phyloP scores from a whole-genome alignment of 2,113 vertebrate species.

The Vidua macroura region DNA sequence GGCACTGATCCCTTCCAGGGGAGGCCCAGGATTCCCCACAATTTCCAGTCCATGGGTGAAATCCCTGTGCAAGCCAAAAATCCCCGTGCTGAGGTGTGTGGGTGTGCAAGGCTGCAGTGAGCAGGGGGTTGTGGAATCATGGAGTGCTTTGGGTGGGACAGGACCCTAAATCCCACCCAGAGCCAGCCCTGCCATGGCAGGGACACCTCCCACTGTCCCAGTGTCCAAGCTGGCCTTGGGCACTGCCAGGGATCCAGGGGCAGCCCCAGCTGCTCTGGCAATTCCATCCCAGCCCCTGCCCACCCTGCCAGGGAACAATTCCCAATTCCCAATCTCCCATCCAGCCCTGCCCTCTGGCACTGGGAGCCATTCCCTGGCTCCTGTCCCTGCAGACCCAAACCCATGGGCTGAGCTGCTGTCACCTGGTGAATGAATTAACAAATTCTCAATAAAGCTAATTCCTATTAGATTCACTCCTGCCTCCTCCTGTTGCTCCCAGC shows the following conservation, averaged over 20 bases:
- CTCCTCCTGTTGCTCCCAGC: background rate
- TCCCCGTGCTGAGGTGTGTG: background rate
- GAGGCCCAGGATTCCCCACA: background rate
- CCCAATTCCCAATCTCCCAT: background rate
- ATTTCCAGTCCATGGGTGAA: background rate
- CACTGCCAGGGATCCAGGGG: background rate
- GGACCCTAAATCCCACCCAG: rapidly evolving
- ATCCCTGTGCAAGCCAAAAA: background rate
- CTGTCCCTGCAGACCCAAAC: background rate
- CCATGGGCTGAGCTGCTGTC: background rate
- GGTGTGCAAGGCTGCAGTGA: background rate
- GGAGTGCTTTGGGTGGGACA: rapidly evolving
- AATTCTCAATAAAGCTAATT: background rate
- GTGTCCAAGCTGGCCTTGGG: background rate
- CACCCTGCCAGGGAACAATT: background rate
- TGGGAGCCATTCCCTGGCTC: background rate
- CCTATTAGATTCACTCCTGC: background rate
- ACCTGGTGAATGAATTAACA: background rate
- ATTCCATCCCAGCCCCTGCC: rapidly evolving
- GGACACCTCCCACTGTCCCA: background rate
- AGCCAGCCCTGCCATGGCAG: background rate
- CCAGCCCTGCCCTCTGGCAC: background rate
- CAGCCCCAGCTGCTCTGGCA: background rate
- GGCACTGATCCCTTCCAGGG: background rate
- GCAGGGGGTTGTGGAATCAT: background rate